Conservation (phyloP, 2,797 vertebrate species). For the Oryzias dopingdopingensis region DNA sequence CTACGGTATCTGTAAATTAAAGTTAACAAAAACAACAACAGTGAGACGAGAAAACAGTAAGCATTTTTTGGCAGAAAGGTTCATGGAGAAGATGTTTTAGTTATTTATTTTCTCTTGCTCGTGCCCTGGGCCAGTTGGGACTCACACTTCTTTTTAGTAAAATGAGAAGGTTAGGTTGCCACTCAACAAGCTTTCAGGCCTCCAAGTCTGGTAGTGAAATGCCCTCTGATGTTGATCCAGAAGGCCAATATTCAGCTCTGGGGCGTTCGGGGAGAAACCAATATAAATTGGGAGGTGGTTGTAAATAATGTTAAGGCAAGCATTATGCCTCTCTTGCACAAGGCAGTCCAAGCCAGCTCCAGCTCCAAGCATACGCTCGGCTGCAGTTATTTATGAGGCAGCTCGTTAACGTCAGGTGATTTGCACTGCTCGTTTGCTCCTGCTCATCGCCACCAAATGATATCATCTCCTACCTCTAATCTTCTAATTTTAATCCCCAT, state of each 20-base stretch:
- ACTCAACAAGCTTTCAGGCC: constrained; percentile 27
- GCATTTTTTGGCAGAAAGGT: constrained; percentile 10
- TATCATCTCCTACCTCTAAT: constrained; percentile 75
- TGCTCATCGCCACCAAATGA: constrained; percentile 76
- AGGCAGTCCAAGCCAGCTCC: constrained; percentile 35
- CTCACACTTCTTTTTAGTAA: constrained; percentile 7
- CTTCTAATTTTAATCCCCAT: constrained; percentile 66
- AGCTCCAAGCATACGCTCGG: constrained; percentile 43
- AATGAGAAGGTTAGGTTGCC: constrained; percentile 22
- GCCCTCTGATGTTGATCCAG: constrained; percentile 37
- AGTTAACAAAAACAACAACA: constrained; percentile 16
- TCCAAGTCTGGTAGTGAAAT: constrained; percentile 6
- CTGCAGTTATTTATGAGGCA: constrained; percentile 77
- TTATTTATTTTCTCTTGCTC: constrained; percentile 6
- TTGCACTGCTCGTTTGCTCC: constrained; percentile 78
- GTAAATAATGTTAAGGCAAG: constrained; percentile 69
- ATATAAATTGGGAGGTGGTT: constrained; percentile 47
- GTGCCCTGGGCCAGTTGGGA: constrained; percentile 1
- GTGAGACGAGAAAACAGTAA: constrained; percentile 27
- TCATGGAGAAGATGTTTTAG: constrained; percentile 20
- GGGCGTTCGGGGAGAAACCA: constrained; percentile 32
- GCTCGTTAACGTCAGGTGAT: constrained; percentile 79
- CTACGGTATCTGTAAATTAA: constrained; percentile 9
- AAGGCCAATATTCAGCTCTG: constrained; percentile 31
- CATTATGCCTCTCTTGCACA: constrained; percentile 62